Conservation (phyloP, 2,888 invertebrate genomes). For the Hylaea fasciaria region DNA sequence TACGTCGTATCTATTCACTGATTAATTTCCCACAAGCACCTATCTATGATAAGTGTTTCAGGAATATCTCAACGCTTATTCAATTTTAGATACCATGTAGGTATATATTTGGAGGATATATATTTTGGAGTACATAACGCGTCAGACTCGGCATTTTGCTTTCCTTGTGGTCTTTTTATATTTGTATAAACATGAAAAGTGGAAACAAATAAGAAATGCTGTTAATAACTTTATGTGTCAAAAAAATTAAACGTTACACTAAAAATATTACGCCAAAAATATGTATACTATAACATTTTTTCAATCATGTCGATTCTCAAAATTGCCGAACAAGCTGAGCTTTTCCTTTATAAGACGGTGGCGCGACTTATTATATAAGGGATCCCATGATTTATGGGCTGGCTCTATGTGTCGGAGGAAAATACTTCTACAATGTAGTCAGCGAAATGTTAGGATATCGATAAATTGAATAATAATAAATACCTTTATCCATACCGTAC, state of each 20-base stretch:
- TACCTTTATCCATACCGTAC: background rate
- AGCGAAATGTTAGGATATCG: constrained; percentile 1
- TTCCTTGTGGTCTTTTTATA: too few relatives aligned
- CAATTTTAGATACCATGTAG: too few relatives aligned
- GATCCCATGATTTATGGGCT: constrained; percentile 24
- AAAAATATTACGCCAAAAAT: too few relatives aligned
- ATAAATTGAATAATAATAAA: constrained; percentile 4
- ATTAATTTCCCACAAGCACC: constrained; percentile 32
- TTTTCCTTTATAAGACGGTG: constrained; percentile 10
- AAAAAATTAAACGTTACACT: too few relatives aligned
- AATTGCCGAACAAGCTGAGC: constrained; percentile 1
- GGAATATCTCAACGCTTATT: background rate
- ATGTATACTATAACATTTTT: too few relatives aligned
- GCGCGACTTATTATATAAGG: constrained; percentile 21
- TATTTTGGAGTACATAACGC: background rate
- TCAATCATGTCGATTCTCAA: too few relatives aligned
- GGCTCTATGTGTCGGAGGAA: constrained; percentile 21
- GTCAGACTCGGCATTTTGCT: too few relatives aligned
- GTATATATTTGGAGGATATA: too few relatives aligned
- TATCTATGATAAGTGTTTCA: constrained; percentile 6
- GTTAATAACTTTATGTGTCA: too few relatives aligned
- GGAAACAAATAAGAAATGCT: background rate
- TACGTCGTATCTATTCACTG: constrained; percentile 20
- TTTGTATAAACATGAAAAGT: background rate
- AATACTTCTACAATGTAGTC: constrained; percentile 13